These are phyloP conservation scores for Catamblyrhynchus diadema DNA, from an alignment of 2,797 vertebrate genomes.

Conservation along the genomic window DNA sequence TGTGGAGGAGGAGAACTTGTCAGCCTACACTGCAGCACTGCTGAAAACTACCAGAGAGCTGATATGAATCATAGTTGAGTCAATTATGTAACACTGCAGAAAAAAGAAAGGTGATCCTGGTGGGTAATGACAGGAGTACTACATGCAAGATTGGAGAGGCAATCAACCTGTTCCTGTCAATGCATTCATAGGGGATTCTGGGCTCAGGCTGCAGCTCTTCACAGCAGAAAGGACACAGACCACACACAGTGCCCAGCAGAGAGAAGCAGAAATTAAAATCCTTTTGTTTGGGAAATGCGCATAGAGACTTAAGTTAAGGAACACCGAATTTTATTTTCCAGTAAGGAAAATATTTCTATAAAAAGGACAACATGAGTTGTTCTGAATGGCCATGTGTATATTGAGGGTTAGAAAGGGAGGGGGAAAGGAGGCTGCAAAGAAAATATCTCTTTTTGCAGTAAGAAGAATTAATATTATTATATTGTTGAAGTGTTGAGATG, in stretches of 20 bases:
- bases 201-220: background rate
- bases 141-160: background rate
- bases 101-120: background rate
- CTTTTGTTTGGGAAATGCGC: background rate
- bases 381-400: background rate
- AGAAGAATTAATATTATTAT: background rate
- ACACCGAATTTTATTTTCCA: background rate
- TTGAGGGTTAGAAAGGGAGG: background rate
- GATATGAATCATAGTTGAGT: constrained; percentile 27
- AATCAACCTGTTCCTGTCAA: background rate
- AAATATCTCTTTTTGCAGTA: background rate
- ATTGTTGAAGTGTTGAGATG: background rate
- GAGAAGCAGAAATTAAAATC: background rate
- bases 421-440: background rate
- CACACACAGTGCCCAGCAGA: background rate
- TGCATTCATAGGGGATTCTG: background rate
- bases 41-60: background rate
- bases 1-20: background rate
- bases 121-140: background rate
- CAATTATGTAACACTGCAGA: constrained; percentile 20
- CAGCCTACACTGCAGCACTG: constrained; percentile 8
- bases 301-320: background rate
- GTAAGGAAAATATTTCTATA: background rate
- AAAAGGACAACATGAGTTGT: background rate
- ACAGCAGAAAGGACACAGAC: background rate